Evolutionary conservation across 2,797 vertebrate species (phyloP), one percentile per base, ranked within the genome.

Genomic region (Pteropus rufus): DNA sequence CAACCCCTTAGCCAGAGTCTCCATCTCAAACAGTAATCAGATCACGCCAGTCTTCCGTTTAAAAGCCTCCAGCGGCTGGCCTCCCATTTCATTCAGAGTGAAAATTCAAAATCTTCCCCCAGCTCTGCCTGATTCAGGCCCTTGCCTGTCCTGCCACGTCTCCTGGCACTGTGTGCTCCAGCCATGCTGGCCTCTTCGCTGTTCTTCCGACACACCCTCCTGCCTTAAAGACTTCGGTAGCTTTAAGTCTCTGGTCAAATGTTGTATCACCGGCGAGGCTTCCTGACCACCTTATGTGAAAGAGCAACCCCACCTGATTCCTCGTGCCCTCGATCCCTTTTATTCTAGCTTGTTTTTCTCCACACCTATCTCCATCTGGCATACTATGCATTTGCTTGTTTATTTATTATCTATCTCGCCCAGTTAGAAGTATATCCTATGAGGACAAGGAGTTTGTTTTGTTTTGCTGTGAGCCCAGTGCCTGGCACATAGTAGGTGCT

Each of bases 401-500:
- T 64, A 54, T 91, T 80, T 84, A 52, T 52, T 67, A 54, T 70
- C 64, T 60, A 10, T 54, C 56, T 67, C 11, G 1, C 26, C 44
- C 44, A 79, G 1, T 49, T 62, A 82, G 67, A 90, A 88, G 44
- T 58, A 10, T 52, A 19, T 44, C 34, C 54, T 52, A 3, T 12
- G 41, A 70, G 83, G 64, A 79, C 1, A 16, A 15, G 44, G 39
- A 60, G 19, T 87, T 80, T 44, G 3, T 54, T 93, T 93, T 58
- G 36, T 95, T 67, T 67, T 56, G 34, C 76, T 92, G n/a, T 90
- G 69, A 93, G 64, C 23, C 31, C 52, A 49, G 52, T 83, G 72
- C 67, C 85, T 79, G 58, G 31, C 52, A 89, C 62, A 52, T 69
- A 79, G 80, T 29, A 67, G 67, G 24, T 54, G n/a, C 56, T 72